These are phyloP conservation scores for Girardia tigrina DNA, from an alignment of 2,888 invertebrate species.

Conservation along the genomic window DNA sequence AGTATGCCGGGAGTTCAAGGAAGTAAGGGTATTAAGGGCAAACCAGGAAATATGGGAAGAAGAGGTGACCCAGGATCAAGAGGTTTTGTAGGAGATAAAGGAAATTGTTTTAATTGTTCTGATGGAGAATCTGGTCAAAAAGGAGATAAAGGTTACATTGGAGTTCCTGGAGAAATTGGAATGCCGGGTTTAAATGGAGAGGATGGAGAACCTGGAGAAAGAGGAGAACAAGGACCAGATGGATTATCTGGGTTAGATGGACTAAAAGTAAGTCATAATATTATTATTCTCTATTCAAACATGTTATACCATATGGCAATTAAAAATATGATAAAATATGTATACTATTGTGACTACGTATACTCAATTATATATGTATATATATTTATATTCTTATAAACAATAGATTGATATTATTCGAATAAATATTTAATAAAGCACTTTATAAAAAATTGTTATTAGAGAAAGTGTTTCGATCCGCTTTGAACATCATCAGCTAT, in stretches of 20 bases:
- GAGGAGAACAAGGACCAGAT: conserved; percentile 27
- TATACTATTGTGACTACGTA: too few relatives aligned
- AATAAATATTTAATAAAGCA: too few relatives aligned
- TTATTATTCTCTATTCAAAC: not conserved
- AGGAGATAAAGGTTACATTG: conserved; percentile 27
- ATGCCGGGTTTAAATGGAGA: conserved; percentile 8
- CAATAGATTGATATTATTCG: too few relatives aligned
- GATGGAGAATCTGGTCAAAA: not conserved
- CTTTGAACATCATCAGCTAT: too few relatives aligned
- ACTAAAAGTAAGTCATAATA: not conserved
- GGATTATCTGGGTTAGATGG: conserved; percentile 23
- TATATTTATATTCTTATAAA: too few relatives aligned
- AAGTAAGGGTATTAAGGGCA: conserved; percentile 27
- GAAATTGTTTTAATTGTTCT: conserved; percentile 29
- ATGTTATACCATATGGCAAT: too few relatives aligned
- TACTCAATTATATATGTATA: too few relatives aligned
- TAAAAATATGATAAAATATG: too few relatives aligned
- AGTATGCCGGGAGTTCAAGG: conserved; percentile 1
- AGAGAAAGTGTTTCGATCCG: too few relatives aligned
- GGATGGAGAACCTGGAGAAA: conserved; percentile 25
- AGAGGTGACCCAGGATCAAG: not conserved
- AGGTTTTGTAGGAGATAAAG: conserved; percentile 26
- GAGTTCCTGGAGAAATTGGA: not conserved
- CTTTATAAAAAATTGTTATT: too few relatives aligned
- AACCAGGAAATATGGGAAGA: not conserved